Conservation (phyloP, 2,797 vertebrate genomes). For the Microcaecilia unicolor region DNA sequence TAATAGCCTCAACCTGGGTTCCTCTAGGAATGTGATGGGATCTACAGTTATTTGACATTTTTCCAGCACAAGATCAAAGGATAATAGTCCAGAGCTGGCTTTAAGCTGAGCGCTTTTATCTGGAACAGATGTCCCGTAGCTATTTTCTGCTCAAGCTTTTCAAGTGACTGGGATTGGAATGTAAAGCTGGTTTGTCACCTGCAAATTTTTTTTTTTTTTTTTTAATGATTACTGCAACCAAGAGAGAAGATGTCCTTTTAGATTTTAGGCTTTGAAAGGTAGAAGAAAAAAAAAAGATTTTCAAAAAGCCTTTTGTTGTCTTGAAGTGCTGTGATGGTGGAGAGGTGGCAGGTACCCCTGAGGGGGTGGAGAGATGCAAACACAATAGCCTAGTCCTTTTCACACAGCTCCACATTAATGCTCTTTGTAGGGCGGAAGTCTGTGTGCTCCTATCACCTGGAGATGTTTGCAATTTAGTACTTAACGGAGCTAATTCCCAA, state of each 20-base stretch:
- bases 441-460: slow-evolving; percentile 24
- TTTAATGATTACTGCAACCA: slow-evolving; percentile 47
- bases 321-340: slow-evolving; percentile 31
- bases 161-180: slow-evolving; percentile 26
- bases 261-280: slow-evolving; percentile 43
- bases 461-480: slow-evolving; percentile 28
- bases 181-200: slow-evolving; percentile 54
- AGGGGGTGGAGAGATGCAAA: slow-evolving; percentile 36
- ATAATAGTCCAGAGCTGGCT: too few relatives aligned
- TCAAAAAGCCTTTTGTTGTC: slow-evolving; percentile 59
- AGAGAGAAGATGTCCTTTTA: slow-evolving; percentile 56
- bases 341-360: slow-evolving; percentile 26
- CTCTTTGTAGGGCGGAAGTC: slow-evolving; percentile 28
- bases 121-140: too few relatives aligned
- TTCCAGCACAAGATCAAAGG: too few relatives aligned
- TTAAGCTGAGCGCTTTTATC: too few relatives aligned
- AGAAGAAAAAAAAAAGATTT: slow-evolving; percentile 20
- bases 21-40: too few relatives aligned
- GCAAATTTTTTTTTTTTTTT: slow-evolving; percentile 52
- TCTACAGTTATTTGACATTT: too few relatives aligned
- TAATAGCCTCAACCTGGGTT: too few relatives aligned
- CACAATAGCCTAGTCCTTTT: slow-evolving; percentile 36
- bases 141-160: too few relatives aligned
- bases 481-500: slow-evolving; percentile 30
- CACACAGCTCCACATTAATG: slow-evolving; percentile 19